phyloP scores from a whole-genome alignment of 2,888 invertebrate species.

The Meteorus colon region DNA sequence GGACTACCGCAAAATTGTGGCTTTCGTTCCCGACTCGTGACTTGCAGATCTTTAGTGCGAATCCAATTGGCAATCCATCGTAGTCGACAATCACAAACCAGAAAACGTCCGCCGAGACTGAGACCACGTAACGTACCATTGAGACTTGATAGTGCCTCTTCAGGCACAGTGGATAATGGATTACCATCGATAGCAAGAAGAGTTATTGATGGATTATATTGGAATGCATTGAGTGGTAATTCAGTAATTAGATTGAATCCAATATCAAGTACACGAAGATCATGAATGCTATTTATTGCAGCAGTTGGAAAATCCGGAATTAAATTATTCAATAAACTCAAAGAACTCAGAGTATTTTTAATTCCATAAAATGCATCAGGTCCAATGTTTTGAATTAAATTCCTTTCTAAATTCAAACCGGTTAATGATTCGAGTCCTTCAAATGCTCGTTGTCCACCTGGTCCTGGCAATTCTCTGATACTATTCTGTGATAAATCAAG shows the following conservation, averaged over 20 bases:
- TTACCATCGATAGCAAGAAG: constrained; percentile 93
- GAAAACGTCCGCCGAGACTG: constrained; percentile 89
- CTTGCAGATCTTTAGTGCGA: constrained; percentile 88
- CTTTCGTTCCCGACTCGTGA: constrained; percentile 92
- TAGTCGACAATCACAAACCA: constrained; percentile 91
- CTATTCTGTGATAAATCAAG: constrained; percentile 92
- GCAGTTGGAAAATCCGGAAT: constrained; percentile 89
- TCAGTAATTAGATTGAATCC: constrained; percentile 92
- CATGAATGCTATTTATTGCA: constrained; percentile 84
- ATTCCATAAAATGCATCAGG: constrained; percentile 87
- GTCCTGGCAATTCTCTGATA: constrained; percentile 85
- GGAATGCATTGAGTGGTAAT: constrained; percentile 86
- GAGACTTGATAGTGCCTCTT: constrained; percentile 84
- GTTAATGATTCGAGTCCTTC: constrained; percentile 88
- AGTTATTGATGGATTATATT: constrained; percentile 88
- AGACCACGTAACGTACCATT: constrained; percentile 89
- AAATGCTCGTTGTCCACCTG: constrained; percentile 80
- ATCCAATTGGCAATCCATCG: constrained; percentile 95
- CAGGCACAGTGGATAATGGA: constrained; percentile 88
- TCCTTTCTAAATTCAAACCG: constrained; percentile 90
- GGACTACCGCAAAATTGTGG: constrained; percentile 95
- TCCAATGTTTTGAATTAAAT: constrained; percentile 86
- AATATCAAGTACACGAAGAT: constrained; percentile 89
- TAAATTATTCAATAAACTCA: constrained; percentile 91
- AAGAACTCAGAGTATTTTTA: constrained; percentile 87